Evolutionary conservation across 1,140 invertebrate species (phyloP), one percentile per base, ranked within the genome.

Genomic region (Drosophila parvula): DNA sequence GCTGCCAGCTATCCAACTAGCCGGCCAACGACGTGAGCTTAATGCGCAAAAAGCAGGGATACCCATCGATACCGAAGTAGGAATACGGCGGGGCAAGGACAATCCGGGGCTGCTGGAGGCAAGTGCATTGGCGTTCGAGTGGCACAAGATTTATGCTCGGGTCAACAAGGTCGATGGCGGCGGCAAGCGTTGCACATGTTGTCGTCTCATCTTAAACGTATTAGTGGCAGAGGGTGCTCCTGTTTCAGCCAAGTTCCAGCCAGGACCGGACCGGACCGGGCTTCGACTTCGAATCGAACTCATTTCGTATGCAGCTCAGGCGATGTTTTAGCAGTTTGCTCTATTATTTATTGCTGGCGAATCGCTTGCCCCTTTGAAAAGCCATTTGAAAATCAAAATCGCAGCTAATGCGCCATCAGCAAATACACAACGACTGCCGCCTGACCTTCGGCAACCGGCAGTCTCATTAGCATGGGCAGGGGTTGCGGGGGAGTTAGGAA

Each of bases 141-240:
- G 71, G 69, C 79, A 68, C 58, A 89, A 86, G 83, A 86, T 86
- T 86, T 86, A 86, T 86, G 77, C 81, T 65, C 67, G 81, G 77
- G 77, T 84, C 81, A 81, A 64, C 78, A 58, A 81, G 53, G 59
- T 74, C 83, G 76, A 75, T 75, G 74, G 75, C 62, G 76, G 76
- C 82, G 76, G 79, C 82, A 77, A 88, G 75, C 84, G 78, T 75
- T 84, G 84, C 84, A 89, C 84, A 89, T 89, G 84, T 84, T 89
- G 84, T 84, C 85, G 85, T 83, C 84, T 81, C 85, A 89, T 89
- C 84, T 89, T 89, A 90, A 89, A 89, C 85, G 84, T 89, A 89
- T 89, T 89, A 89, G 84, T 67, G 61, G 79, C 57, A 64, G 64
- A 65, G 48, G 48, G 48, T 32, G 48, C 51, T 55, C 51, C 51